Evolutionary conservation across 2,797 vertebrate species (phyloP).

Genomic region (Paedocypris micromegethes): DNA sequence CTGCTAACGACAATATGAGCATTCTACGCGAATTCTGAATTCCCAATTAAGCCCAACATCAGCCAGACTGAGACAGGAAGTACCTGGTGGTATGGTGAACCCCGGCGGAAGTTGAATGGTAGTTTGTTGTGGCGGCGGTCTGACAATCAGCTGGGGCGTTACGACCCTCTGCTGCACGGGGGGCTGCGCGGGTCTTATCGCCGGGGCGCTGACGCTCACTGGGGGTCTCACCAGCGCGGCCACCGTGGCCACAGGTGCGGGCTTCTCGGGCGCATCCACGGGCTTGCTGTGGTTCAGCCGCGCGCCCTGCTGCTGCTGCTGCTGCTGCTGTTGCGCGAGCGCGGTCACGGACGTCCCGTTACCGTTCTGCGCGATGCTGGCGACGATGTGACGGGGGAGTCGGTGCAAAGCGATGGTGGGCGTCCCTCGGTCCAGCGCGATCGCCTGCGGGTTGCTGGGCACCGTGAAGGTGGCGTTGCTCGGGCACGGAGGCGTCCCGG

Average conservation of each 20-base stretch:
- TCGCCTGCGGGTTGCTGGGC: constrained; percentile 58
- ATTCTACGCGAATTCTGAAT: too few species aligned
- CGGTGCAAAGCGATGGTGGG: constrained; percentile 71
- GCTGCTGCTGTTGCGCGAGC: constrained; percentile 61
- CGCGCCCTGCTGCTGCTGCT: constrained; percentile 46
- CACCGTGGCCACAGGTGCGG: constrained; percentile 37
- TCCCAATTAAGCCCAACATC: not conserved
- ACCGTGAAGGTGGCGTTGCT: constrained; percentile 64
- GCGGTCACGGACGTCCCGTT: constrained; percentile 68
- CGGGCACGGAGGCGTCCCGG: constrained; percentile 52
- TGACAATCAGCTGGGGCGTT: constrained; percentile 80
- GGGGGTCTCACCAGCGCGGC: constrained; percentile 49
- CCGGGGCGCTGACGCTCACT: constrained; percentile 59
- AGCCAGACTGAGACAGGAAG: constrained; percentile 41
- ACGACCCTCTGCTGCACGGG: constrained; percentile 70
- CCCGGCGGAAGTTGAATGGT: constrained; percentile 83
- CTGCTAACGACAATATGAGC: too few species aligned
- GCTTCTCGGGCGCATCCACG: constrained; percentile 50
- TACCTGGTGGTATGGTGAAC: constrained; percentile 84
- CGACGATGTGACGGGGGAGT: constrained; percentile 71
- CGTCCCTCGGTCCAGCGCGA: constrained; percentile 66
- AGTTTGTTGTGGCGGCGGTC: constrained; percentile 78
- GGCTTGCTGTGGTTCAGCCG: constrained; percentile 58
- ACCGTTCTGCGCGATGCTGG: constrained; percentile 74
- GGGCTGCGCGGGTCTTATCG: constrained; percentile 58